These are phyloP conservation scores for Nasonovia ribisnigri DNA, from an alignment of 2,888 invertebrate genomes.

Conservation along the genomic window DNA sequence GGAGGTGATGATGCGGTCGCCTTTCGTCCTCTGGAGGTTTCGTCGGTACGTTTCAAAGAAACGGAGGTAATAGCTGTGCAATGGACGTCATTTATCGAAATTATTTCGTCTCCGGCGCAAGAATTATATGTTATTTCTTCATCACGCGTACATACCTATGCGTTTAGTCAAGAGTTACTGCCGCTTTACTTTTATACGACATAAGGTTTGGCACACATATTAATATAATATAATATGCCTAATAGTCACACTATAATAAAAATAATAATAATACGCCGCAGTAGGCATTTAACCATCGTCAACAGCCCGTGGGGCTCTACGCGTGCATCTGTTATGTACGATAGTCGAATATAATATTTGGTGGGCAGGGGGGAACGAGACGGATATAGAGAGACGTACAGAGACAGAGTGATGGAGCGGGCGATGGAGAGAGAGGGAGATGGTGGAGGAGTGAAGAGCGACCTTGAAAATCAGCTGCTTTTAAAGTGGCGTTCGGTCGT, in stretches of 20 bases:
- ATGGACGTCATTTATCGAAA: constrained; percentile 11
- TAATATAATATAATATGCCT: not conserved
- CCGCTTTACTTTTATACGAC: not conserved
- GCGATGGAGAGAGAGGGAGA: not conserved
- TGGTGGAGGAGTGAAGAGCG: not conserved
- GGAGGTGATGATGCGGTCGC: not conserved
- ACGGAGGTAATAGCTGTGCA: not conserved
- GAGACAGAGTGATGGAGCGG: too few species aligned
- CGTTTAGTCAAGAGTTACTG: not conserved
- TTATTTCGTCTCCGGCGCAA: constrained; percentile 3
- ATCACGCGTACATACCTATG: not conserved
- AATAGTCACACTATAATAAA: not conserved
- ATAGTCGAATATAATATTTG: not conserved
- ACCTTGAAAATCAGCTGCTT: constrained; percentile 57
- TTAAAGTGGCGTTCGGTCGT: not conserved
- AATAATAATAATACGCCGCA: not conserved
- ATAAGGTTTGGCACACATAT: not conserved
- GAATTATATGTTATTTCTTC: not conserved
- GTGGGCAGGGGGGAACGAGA: not conserved
- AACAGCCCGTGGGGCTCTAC: constrained; percentile 2
- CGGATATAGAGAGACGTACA: too few species aligned
- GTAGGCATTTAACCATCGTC: not conserved
- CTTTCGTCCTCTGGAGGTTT: not conserved
- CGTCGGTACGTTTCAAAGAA: not conserved
- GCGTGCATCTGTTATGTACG: constrained; percentile 12